Evolutionary conservation across 2,888 invertebrate genomes (phyloP), one percentile per base, ranked within the genome.

Genomic region (Adela reaumurella): DNA sequence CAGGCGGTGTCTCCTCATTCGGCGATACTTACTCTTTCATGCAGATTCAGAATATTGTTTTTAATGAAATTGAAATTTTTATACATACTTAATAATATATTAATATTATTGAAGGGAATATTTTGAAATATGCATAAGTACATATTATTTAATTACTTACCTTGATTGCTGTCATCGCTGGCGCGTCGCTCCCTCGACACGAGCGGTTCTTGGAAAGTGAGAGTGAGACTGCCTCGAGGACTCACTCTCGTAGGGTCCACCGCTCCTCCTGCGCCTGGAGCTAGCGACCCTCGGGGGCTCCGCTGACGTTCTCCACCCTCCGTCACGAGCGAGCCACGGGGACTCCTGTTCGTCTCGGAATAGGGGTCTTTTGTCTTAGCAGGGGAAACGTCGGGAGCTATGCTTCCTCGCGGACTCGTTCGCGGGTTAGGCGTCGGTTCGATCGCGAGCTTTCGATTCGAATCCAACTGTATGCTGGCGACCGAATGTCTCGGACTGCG

Each of bases 281-380:
- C 83, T 53, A 86, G 77, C 58, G 84, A 85, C 0, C 84, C 85
- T 47, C 86, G 74, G 0, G 85, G 84, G 59, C 83, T 83, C 43
- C 84, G 73, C 52, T 81, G 83, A 8, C 11, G 6, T 3, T 14
- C 35, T 8, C 35, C 35, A 42, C 74, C 66, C 51, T 76, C 79
- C 49, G 82, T 82, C 17, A 84, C 81, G 47, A 86, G 69, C 24
- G 84, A 85, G 0, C 85, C 85, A 45, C 85, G 69, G 0, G 85
- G 85, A 56, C 74, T 79, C 49, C 74, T 67, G 43, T 65, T 71
- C 16, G 68, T 60, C 19, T 82, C 81, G 17, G 70, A 61, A 2
- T 64, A 35, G 35, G 64, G 8, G 73, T 82, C 74, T 48, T 81
- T 79, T 3, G 64, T 70, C 50, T 81, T 70, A 45, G 80, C 62